These are phyloP conservation scores for Drosophila nigricruria DNA, from an alignment of 2,888 invertebrate genomes.

Conservation along the genomic window DNA sequence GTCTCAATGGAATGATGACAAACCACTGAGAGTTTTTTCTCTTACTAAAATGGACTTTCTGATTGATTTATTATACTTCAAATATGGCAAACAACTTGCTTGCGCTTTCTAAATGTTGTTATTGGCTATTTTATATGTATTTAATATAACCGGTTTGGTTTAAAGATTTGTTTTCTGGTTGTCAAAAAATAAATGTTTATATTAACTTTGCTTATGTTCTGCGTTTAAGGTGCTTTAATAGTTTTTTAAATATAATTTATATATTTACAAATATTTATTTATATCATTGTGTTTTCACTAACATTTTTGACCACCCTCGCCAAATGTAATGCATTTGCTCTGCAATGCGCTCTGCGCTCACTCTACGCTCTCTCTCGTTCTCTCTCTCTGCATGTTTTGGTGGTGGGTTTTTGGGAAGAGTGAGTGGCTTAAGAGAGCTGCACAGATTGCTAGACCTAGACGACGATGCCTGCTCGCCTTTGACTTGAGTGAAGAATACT, in stretches of 20 bases:
- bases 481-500: slow-evolving; percentile 32
- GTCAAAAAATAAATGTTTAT: neutral
- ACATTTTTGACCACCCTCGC: slow-evolving; percentile 15
- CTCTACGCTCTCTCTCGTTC: slow-evolving; percentile 11
- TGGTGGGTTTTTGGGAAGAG: slow-evolving; percentile 47
- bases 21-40: neutral
- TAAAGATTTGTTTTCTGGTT: neutral
- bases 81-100: slow-evolving; percentile 2
- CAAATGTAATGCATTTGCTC: slow-evolving; percentile 4
- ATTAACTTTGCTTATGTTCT: neutral
- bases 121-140: neutral
- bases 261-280: too few species aligned
- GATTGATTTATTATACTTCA: slow-evolving; percentile 12
- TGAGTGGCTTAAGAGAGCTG: slow-evolving; percentile 4
- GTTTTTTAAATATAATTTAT: too few species aligned
- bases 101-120: slow-evolving; percentile 8
- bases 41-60: neutral
- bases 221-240: neutral
- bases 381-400: slow-evolving; percentile 13
- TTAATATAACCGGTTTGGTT: neutral
- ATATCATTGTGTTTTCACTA: neutral
- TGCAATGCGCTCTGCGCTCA: slow-evolving; percentile 11
- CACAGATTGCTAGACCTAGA: slow-evolving; percentile 17
- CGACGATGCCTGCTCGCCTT: slow-evolving; percentile 31
- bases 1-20: neutral